Evolutionary conservation across 1,140 invertebrate species (phyloP).

Genomic region (Heliconius nattereri): DNA sequence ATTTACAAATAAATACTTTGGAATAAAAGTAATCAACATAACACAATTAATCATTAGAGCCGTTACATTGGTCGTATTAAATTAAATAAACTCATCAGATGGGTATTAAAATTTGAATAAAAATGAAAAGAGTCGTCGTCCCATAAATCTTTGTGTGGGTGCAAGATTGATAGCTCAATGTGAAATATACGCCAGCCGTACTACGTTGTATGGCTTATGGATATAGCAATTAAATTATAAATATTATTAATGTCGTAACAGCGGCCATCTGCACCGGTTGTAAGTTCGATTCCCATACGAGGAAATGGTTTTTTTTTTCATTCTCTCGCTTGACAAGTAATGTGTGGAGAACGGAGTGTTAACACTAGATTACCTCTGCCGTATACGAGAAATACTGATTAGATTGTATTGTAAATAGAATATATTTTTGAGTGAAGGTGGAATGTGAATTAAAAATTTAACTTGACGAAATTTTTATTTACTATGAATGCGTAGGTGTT

Average conservation of each 20-base stretch:
- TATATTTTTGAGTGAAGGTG: no score
- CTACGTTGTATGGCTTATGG: conserved; percentile 24
- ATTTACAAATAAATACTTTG: conserved; percentile 30
- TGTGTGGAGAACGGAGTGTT: no score
- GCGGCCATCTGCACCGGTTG: neutral
- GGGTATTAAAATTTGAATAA: conserved; percentile 63
- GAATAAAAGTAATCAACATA: conserved; percentile 45
- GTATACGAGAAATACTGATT: no score
- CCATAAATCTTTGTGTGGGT: conserved; percentile 60
- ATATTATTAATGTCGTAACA: neutral
- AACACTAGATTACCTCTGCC: no score
- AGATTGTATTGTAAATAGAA: no score
- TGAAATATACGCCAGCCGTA: conserved; percentile 52
- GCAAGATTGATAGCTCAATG: conserved; percentile 64
- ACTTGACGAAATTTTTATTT: no score
- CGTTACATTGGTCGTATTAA: conserved; percentile 47
- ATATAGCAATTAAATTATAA: conserved; percentile 20
- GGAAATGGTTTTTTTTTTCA: no score
- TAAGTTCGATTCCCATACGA: no score
- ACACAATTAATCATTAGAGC: conserved; percentile 42
- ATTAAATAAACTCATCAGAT: conserved; percentile 65
- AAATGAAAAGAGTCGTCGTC: conserved; percentile 56
- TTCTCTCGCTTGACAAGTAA: no score
- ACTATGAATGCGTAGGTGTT: no score
- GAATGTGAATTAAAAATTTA: no score